These are phyloP conservation scores for Brachionus asplanchnoidis DNA, from an alignment of 1,140 invertebrate species.

Conservation along the genomic window DNA sequence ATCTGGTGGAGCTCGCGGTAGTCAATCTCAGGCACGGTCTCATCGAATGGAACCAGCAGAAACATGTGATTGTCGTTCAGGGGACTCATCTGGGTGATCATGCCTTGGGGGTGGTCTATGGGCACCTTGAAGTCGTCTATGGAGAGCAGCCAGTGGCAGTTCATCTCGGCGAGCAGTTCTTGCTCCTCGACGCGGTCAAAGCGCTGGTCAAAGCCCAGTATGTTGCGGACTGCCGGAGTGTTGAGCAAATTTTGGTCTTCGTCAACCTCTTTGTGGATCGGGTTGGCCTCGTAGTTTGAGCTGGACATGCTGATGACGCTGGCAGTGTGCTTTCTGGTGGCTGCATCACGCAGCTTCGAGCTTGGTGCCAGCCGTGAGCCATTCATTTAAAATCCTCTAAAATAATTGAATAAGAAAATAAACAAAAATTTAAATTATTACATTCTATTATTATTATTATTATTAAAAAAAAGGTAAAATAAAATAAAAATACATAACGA, in stretches of 20 bases:
- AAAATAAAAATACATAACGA: not conserved
- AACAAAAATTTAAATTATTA: not conserved
- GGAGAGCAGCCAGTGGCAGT: constrained; percentile 53
- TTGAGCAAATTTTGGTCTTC: constrained; percentile 34
- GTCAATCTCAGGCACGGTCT: not conserved
- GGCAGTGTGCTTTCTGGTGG: not conserved
- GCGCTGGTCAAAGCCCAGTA: constrained; percentile 49
- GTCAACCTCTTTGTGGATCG: not conserved
- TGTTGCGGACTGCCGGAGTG: constrained; percentile 42
- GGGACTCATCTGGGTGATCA: constrained; percentile 48
- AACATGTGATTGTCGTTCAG: constrained; percentile 43
- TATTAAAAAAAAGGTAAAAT: not conserved
- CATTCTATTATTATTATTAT: constrained; percentile 5
- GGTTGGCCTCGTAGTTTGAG: not conserved
- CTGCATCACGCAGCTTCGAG: not conserved
- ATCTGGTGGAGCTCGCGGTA: constrained; percentile 51
- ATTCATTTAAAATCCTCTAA: constrained; percentile 5
- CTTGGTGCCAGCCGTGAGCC: not conserved
- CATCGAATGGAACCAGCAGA: constrained; percentile 22
- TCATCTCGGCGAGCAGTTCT: constrained; percentile 48
- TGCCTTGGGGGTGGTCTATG: constrained; percentile 50
- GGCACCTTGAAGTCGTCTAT: constrained; percentile 51
- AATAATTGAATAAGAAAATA: not conserved
- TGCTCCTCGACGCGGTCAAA: constrained; percentile 54
- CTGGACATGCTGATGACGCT: not conserved